These are phyloP conservation scores for Hoplodrina ambigua DNA, from an alignment of 2,888 invertebrate genomes.

Conservation along the genomic window DNA sequence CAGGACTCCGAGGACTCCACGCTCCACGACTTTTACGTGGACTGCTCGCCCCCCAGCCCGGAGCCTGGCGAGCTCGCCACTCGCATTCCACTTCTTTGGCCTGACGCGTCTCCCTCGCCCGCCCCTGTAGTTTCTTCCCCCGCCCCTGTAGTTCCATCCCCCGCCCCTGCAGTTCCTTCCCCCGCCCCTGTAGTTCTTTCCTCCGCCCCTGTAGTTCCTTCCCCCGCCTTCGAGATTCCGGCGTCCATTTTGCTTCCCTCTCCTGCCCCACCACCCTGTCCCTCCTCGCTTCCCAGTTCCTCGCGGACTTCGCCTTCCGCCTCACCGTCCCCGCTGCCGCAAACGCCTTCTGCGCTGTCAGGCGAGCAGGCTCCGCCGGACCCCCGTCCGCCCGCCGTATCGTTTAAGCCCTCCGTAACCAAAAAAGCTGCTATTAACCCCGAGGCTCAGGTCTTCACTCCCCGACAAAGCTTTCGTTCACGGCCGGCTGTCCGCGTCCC, in stretches of 20 bases:
- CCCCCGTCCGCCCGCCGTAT: not conserved
- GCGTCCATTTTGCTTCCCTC: not conserved
- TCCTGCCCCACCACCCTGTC: constrained; percentile 7
- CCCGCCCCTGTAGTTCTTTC: constrained; percentile 32
- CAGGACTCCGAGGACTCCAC: not conserved
- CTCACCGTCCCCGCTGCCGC: not conserved
- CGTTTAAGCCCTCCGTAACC: not conserved
- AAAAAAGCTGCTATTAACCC: not conserved
- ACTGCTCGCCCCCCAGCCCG: constrained; percentile 1
- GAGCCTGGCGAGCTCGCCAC: constrained; percentile 17
- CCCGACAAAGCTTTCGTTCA: not conserved
- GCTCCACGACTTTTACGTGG: not conserved
- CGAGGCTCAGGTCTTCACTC: constrained; percentile 10
- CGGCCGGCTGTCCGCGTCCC: not conserved
- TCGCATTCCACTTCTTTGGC: constrained; percentile 40
- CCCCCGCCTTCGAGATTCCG: no score
- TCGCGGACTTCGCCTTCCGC: no score
- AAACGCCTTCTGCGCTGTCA: not conserved
- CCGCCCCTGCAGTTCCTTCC: not conserved
- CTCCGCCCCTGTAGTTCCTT: not conserved
- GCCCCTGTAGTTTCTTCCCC: not conserved
- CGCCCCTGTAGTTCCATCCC: not conserved
- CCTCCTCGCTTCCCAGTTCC: not conserved
- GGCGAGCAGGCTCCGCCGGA: not conserved
- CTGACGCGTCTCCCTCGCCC: not conserved